Conservation (phyloP, 2,888 invertebrate species). For the Odontothrips loti region DNA sequence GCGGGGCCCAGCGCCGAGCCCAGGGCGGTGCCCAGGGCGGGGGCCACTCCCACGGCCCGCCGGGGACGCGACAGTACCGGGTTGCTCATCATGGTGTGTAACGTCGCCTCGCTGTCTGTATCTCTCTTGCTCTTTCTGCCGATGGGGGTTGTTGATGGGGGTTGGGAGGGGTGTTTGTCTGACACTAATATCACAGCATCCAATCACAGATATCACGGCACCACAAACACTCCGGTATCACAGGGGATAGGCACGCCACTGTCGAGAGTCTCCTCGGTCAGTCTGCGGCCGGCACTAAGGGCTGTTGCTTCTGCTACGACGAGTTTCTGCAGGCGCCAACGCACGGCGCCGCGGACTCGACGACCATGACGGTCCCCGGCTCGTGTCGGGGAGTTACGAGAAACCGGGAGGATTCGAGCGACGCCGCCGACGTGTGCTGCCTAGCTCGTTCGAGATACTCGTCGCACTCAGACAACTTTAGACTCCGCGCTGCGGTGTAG, state of each 20-base stretch:
- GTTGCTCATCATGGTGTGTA: background rate
- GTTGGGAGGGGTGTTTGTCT: background rate
- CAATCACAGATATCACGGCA: background rate
- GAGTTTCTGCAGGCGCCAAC: slow-evolving; percentile 8
- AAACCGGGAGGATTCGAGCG: background rate
- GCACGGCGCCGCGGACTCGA: slow-evolving; percentile 4
- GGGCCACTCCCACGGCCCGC: background rate
- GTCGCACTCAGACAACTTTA: slow-evolving; percentile 7
- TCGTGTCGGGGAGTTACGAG: background rate
- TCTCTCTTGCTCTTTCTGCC: background rate
- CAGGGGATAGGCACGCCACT: background rate
- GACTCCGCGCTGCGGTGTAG: background rate
- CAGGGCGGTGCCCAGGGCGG: slow-evolving; percentile 1
- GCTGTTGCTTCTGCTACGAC: background rate
- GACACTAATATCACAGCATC: slow-evolving; percentile 2
- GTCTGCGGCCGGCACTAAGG: background rate
- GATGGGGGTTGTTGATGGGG: background rate
- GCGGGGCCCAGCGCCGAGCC: slow-evolving; percentile 19
- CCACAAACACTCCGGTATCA: background rate
- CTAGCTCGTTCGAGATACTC: background rate
- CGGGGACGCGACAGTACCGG: background rate
- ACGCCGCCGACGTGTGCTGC: too few relatives aligned
- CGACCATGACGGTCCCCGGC: background rate
- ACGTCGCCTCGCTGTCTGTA: background rate
- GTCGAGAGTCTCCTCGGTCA: too few relatives aligned